Conservation (phyloP, 2,888 invertebrate genomes). For the Caenorhabditis virilis region DNA sequence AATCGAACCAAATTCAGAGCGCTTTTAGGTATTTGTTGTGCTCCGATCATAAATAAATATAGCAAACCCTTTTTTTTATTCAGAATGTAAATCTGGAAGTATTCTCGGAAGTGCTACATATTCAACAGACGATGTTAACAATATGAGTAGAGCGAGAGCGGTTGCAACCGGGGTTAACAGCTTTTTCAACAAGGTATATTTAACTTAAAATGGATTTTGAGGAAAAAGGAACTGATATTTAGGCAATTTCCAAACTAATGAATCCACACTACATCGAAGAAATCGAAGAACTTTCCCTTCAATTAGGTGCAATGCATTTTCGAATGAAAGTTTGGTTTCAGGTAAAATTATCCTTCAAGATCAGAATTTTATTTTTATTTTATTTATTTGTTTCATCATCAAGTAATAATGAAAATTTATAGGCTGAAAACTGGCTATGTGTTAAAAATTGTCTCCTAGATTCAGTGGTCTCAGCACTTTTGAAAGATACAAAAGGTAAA, state of each 20-base stretch:
- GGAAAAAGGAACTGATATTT: too few relatives aligned
- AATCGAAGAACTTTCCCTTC: constrained; percentile 34
- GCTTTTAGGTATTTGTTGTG: constrained; percentile 24
- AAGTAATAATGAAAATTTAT: constrained; percentile 9
- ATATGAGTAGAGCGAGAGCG: constrained; percentile 29
- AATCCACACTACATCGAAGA: constrained; percentile 27
- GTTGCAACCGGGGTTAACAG: constrained; percentile 42
- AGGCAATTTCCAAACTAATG: constrained; percentile 37
- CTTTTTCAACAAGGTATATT: constrained; percentile 34
- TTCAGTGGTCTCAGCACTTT: constrained; percentile 32
- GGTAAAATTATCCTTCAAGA: not conserved
- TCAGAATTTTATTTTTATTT: not conserved
- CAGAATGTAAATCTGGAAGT: constrained; percentile 38
- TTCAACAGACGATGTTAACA: constrained; percentile 38
- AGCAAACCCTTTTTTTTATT: not conserved
- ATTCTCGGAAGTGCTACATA: constrained; percentile 24
- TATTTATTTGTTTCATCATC: too few relatives aligned
- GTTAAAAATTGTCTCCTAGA: constrained; percentile 47
- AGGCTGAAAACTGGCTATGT: constrained; percentile 49
- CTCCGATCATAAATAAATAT: not conserved
- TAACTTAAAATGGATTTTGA: not conserved
- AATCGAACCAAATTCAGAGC: constrained; percentile 41
- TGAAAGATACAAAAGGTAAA: constrained; percentile 37
- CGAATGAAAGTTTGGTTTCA: constrained; percentile 43
- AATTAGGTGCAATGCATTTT: constrained; percentile 47